Percentiles rank a stretch among this genome's conserved stretches.
Conservation (phyloP, 2,113 vertebrate genomes). For the Ivindomyrus marchei region DNA sequence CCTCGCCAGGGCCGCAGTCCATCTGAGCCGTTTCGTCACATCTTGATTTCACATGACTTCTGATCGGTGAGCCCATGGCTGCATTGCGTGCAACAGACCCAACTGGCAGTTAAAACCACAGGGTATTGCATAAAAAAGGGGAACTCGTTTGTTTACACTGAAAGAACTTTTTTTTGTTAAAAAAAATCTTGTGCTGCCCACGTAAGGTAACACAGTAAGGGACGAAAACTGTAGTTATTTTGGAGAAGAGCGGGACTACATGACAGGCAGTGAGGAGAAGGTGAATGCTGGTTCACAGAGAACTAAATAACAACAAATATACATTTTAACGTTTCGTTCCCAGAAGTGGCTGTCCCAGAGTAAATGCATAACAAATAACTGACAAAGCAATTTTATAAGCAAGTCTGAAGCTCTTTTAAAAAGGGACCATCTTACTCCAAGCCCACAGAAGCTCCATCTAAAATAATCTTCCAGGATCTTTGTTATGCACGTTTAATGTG, state of each 20-base stretch:
- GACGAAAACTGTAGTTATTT: not conserved
- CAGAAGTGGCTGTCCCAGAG: not conserved
- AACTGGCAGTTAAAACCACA: constrained; percentile 21
- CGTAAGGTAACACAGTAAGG: not conserved
- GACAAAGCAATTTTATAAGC: not conserved
- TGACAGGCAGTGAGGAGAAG: not conserved
- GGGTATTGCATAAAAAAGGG: not conserved
- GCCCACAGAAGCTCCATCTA: not conserved
- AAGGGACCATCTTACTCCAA: not conserved
- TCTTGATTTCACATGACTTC: not conserved
- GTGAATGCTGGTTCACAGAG: not conserved
- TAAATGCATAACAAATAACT: not conserved
- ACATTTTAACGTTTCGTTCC: not conserved
- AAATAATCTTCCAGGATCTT: not conserved
- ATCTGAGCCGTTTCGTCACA: constrained; percentile 2
- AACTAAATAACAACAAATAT: not conserved
- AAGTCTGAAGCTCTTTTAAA: not conserved
- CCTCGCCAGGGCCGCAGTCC: not conserved
- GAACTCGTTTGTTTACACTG: constrained; percentile 15
- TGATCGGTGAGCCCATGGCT: not conserved
- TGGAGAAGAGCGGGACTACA: not conserved
- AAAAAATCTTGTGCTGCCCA: not conserved
- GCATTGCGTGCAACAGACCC: not conserved
- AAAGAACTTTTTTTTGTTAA: not conserved
- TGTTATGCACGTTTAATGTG: not conserved